Base-by-base conservation (phyloP, 2,888 invertebrate species). In the Eubasilissa splendida region DNA sequence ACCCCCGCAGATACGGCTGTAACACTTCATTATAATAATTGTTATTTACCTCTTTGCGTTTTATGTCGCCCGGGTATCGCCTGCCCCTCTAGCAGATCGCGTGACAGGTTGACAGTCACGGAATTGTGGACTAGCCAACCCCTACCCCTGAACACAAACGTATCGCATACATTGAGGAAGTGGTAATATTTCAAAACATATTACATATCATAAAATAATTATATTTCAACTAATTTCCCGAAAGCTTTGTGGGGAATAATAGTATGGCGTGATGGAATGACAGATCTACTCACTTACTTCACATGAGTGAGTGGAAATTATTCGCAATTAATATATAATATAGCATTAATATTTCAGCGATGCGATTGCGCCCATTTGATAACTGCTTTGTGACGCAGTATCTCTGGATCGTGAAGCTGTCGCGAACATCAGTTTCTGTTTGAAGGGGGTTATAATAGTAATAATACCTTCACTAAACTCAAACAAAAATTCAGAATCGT, bases 21-120 rank as follows among this genome's bases (percentile, higher is more conserved):
- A 80, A 77, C 80, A 82, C 82, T 82, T 77, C 82, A 82, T 82
- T 82, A 82, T 82, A 77, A 82, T 82, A 82, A 80, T 82, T 82
- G 77, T 80, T 80, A 82, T 82, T 82, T 80, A 80, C 82, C 82
- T 74, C 80, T 77, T 80, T 58, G 59, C 68, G 74, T 78, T 81
- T 77, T 73, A 78, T 77, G 77, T 74, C 78, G 75, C 33, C 74
- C 77, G 58, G 81, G 54, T 81, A 81, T 78, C 76, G 78, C 54
- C 52, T 22, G 68, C 50, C 14, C 76, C 70, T 78, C 79, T 75
- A 68, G 75, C 54, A 12, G 73, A 14, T 81, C 50, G 81, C 81
- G 81, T 81, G 81, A 81, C 22, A 50, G 70, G 76, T 58, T 22
- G 66, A 66, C 81, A 79, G 81, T 77, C 81, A 81, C 81, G 81